Base-by-base conservation (phyloP, 1,140 invertebrate species). In the Drosophila bifasciata region DNA sequence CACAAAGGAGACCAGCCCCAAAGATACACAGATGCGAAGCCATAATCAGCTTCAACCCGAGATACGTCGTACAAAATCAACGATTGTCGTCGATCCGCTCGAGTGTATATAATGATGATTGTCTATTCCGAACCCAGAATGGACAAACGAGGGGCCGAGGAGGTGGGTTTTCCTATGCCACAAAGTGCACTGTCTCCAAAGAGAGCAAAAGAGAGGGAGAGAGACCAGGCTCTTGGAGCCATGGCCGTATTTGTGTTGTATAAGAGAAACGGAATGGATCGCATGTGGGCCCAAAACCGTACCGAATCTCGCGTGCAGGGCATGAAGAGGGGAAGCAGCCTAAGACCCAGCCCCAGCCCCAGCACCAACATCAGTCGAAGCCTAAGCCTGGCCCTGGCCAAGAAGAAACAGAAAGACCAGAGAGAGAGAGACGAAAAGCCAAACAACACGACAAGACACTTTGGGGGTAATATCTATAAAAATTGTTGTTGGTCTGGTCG, bases 401-500 rank as follows among this genome's bases (percentile, higher is more conserved):
- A 69, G 50, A 52, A 72, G 48, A 43, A 16, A 28, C 53, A 48
- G 32, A 32, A 52, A 44, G 43, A 17, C 60, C 60, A 17, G n/a
- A 59, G 53, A 49, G 16, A 48, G 15, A 43, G 52, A 59, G 40
- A 45, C 32, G 15, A 51, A 32, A 45, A 61, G 36, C 53, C 55
- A 69, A 76, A 48, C 67, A 50, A 70, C 53, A 76, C 77, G 72
- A 76, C 56, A 74, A 60, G 79, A 84, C 77, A 88, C 78, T 86
- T 81, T 85, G 77, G 80, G 76, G 80, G 76, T 85, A 85, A 76
- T 85, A 85, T 84, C 72, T 85, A 76, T 85, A 79, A 85, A 85
- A 85, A 85, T 85, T 85, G 80, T 67, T 79, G 71, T 76, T 52
- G 51, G 41, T 61, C 45, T 57, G 32, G 61, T 55, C 55, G 59